Conservation (phyloP, 2,888 invertebrate genomes). For the Loripinus fragilis region DNA sequence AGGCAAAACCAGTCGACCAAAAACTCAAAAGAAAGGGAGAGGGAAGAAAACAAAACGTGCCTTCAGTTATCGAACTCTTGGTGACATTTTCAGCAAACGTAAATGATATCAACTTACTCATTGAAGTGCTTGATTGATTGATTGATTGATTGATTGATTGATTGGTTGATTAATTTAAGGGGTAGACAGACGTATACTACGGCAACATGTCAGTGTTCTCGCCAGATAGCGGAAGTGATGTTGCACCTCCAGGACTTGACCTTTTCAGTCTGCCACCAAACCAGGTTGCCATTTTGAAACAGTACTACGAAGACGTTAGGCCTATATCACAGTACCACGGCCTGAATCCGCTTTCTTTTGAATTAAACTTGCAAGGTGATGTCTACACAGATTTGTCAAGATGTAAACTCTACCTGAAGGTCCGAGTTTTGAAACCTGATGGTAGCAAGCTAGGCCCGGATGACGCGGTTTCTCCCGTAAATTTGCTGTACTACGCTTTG, state of each 20-base stretch:
- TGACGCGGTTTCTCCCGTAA: background rate
- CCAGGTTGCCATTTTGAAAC: constrained; percentile 12
- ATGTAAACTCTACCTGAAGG: constrained; percentile 21
- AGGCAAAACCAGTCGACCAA: background rate
- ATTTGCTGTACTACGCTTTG: constrained; percentile 2
- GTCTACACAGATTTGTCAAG: constrained; percentile 15
- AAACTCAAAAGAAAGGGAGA: background rate
- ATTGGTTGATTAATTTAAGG: too few relatives aligned
- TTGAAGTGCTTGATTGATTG: too few relatives aligned
- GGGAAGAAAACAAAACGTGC: background rate
- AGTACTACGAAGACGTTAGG: constrained; percentile 16
- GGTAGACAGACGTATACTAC: background rate
- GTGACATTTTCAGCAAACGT: constrained; percentile 6
- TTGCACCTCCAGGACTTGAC: constrained; percentile 15
- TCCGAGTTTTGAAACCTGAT: constrained; percentile 4
- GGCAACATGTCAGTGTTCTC: constrained; percentile 10
- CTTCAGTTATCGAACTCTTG: constrained; percentile 14
- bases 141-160: background rate
- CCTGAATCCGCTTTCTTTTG: background rate
- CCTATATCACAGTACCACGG: constrained; percentile 14
- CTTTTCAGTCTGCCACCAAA: constrained; percentile 2
- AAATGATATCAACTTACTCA: background rate
- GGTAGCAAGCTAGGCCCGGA: constrained; percentile 1
- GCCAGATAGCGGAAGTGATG: constrained; percentile 11
- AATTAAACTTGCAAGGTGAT: constrained; percentile 5